A percentile compares a stretch with the other conserved stretches of the same genome.
Conservation (phyloP, 2,888 invertebrate species). For the Macrosoma leucophasiata region DNA sequence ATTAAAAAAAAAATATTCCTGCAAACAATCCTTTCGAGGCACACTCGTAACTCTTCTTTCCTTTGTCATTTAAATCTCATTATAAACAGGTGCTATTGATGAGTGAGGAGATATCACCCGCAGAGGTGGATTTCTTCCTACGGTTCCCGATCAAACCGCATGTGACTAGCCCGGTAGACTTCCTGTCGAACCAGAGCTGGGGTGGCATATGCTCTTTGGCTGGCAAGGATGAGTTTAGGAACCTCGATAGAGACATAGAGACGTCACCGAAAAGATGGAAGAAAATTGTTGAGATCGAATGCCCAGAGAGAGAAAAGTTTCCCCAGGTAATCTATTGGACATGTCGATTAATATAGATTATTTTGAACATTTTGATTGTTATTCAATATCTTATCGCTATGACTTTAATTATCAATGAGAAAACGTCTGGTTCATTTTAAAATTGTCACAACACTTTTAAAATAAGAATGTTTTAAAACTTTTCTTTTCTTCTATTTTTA, state of each 20-base stretch:
- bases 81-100: conserved; percentile 84
- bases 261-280: conserved; percentile 98
- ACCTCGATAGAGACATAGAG: conserved; percentile 96
- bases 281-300: conserved; percentile 95
- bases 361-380: not conserved
- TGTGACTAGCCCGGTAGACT: conserved; percentile 95
- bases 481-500: no score
- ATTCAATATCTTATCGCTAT: no score
- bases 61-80: conserved; percentile 1
- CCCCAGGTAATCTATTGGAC: conserved; percentile 80
- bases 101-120: conserved; percentile 88
- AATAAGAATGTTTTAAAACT: no score
- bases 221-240: conserved; percentile 92
- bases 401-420: no score
- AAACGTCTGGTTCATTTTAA: no score
- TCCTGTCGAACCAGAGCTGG: conserved; percentile 94
- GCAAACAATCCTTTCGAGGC: no score
- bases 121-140: conserved; percentile 93
- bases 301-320: conserved; percentile 96
- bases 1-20: no score
- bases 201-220: conserved; percentile 95
- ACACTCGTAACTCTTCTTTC: no score
- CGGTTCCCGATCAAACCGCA: conserved; percentile 95
- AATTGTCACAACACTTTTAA: no score
- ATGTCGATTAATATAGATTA: not conserved